Base-by-base conservation (phyloP, 2,113 vertebrate species). In the Nanorana parkeri region DNA sequence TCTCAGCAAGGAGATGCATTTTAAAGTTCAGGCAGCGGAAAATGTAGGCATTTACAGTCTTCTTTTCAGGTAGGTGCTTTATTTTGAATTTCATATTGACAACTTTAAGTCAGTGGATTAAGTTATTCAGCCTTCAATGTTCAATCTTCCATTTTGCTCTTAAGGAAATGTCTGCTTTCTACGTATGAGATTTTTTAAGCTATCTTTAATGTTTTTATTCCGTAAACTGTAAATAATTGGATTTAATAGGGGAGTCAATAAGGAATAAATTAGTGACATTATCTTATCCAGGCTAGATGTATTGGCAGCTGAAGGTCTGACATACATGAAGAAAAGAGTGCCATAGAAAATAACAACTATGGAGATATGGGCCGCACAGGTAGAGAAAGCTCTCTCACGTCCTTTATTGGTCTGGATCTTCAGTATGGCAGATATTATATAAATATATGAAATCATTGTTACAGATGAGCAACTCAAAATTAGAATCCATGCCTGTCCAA, bases 251-350 rank as follows among this genome's bases (percentile, higher is more conserved):
- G 89, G 87, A 0, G 87, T 87, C 55, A 89, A 78, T 0, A 87
- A 73, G 2, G 85, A 87, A 41, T 88, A 89, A 21, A 89, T 66
- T 0, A 75, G 83, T 28, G 87, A 86, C 55, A 90, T 72, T 0
- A 85, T 32, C 28, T 90, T 89, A 69, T 89, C 87, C 20, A 41
- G 66, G 11, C 87, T 23, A 15, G 87, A 87, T 7, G 63, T 84
- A 36, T 88, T 88, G 1, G 16, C 77, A 29, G 29, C 52, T 2
- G 84, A 86, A 0, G 86, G 88, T 24, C 86, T 85, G 85, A 88
- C 85, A 73, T 88, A 87, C 71, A 85, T 86, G 32, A 87, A 88
- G 17, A 88, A 84, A 11, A 89, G 87, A 21, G 85, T 89, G 10
- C 84, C 85, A 1, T 89, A 90, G 74, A 87, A 88, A 3, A 89